Base-by-base conservation (phyloP, 2,797 vertebrate species). In the Cryptoblepharus egeriae region DNA sequence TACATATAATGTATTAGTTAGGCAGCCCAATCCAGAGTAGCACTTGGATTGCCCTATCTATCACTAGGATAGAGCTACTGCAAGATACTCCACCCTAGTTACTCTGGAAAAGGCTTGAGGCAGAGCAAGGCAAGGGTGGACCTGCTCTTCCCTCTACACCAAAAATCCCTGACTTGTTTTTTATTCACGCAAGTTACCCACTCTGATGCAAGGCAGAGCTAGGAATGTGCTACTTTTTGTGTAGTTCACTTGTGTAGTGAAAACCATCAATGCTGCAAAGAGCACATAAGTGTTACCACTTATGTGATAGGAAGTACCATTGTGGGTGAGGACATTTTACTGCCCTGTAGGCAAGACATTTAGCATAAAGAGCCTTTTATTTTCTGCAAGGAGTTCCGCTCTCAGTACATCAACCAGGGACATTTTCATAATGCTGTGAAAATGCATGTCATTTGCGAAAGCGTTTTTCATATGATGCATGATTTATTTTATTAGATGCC, bases 401-500 rank as follows among this genome's bases (percentile, higher is more conserved):
- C 30, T 65, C 28, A 63, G 28, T 61, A n/a, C 15, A 45, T 30
- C 42, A 67, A 49, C 30, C 30, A 67, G 24, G n/a, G 75, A 55
- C 22, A 55, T 55, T 45, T 55, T 65, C 9, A 6, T 24, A 73
- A 20, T 57, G 45, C 30, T 58, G 5, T 22, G n/a, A 35, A 63
- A 75, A 11, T 68, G 0, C 6, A 71, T 89, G 85, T 72, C 52
- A 82, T 89, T 45, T 1, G 67, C 30, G 1, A 61, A 20, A 65
- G 10, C n/a, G 57, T 8, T 58, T 58, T 24, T 58, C 57, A 58
- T 58, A 15, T n/a, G 26, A 4, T 79, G 84, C 55, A 12, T 71
- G 75, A 57, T 86, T 83, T 88, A 68, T 73, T 76, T 71, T 68
- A 74, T 70, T 83, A 67, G 76, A 64, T 79, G 45, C 82, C 86